Evolutionary conservation across 2,113 vertebrate species (phyloP).

Genomic region (Phylloscopus trochilus): DNA sequence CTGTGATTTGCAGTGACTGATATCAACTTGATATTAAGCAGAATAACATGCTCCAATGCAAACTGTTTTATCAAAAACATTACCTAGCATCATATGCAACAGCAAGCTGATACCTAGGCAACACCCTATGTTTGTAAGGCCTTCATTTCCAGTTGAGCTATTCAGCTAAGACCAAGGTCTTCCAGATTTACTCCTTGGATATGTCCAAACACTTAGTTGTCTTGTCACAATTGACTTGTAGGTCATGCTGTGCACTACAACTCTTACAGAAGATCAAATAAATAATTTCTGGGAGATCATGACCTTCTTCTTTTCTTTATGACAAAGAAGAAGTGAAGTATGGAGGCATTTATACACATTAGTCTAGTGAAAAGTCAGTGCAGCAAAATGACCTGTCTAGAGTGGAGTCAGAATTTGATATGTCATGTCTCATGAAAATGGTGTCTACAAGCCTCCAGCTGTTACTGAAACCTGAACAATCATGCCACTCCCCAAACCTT

Average conservation of each 20-base stretch:
- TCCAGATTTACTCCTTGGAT: background rate
- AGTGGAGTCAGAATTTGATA: background rate
- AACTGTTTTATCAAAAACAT: background rate
- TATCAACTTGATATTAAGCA: background rate
- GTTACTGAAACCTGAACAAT: background rate
- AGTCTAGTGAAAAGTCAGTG: background rate
- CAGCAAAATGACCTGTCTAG: background rate
- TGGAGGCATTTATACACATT: background rate
- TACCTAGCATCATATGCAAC: background rate
- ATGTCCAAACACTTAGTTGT: background rate
- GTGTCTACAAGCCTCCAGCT: background rate
- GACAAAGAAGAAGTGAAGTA: background rate
- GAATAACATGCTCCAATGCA: background rate
- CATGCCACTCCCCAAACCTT: background rate
- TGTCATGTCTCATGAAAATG: background rate
- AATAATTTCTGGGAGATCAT: conserved; percentile 8
- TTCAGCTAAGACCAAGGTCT: background rate
- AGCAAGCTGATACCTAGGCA: background rate
- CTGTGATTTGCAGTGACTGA: background rate
- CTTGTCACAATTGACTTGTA: background rate
- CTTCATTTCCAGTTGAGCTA: background rate
- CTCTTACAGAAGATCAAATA: background rate
- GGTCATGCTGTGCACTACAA: background rate
- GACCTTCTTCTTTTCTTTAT: background rate
- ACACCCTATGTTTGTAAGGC: background rate